Percentiles rank a stretch among this genome's conserved stretches.
These are phyloP conservation scores for Aradophagus sp. DNA, from an alignment of 1,140 invertebrate genomes.

Conservation along the genomic window DNA sequence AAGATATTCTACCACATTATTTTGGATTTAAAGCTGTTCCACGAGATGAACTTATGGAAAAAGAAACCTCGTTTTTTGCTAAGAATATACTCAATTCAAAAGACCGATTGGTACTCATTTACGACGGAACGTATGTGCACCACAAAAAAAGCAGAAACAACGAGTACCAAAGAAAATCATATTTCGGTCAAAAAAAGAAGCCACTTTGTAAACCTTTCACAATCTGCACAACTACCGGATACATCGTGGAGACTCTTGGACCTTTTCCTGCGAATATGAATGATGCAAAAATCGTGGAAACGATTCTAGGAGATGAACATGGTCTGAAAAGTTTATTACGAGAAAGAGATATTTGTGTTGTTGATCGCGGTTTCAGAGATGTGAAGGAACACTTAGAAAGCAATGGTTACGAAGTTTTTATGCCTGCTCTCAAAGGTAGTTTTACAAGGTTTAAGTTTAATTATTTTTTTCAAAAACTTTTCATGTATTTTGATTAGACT, in stretches of 20 bases:
- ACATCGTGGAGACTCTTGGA: conserved; percentile 1
- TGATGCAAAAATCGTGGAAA: conserved; percentile 15
- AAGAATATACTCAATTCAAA: too few species aligned
- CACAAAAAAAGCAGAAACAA: conserved; percentile 15
- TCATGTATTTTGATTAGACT: too few species aligned
- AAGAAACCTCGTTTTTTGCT: too few species aligned
- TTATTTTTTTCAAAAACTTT: too few species aligned
- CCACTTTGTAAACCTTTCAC: conserved; percentile 11
- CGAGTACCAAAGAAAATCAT: conserved; percentile 1
- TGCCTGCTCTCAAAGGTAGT: conserved; percentile 19
- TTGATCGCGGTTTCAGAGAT: conserved; percentile 4
- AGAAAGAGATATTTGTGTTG: conserved; percentile 5
- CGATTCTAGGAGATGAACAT: neutral
- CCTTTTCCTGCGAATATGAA: conserved; percentile 1
- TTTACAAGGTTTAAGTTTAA: too few species aligned
- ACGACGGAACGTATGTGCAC: conserved; percentile 5
- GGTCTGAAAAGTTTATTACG: conserved; percentile 6
- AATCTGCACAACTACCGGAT: conserved; percentile 4
- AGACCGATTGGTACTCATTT: too few species aligned
- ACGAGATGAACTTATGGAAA: too few species aligned
- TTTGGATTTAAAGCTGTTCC: too few species aligned
- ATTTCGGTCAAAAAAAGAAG: conserved; percentile 13
- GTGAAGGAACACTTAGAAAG: neutral
- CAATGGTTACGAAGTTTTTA: neutral
- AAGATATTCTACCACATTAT: too few species aligned